Conservation (phyloP, 37 sponge, comb jelly and placozoan species). For the Spongilla lacustris region DNA sequence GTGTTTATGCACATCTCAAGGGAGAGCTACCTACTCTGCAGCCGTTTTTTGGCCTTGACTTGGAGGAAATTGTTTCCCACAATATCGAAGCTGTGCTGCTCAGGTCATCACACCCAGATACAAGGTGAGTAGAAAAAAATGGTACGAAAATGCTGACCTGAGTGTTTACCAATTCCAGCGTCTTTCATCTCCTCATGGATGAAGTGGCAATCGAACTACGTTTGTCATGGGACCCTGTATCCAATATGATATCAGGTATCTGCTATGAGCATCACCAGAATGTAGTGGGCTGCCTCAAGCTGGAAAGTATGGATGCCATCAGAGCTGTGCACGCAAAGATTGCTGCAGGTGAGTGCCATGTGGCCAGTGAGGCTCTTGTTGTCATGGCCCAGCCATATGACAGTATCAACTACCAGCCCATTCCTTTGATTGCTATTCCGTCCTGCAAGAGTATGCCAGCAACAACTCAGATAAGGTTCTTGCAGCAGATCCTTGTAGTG, state of each 20-base stretch:
- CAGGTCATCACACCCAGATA: too few species aligned
- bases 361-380: background rate
- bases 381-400: background rate
- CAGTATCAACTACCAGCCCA: background rate
- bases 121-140: too few species aligned
- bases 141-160: too few species aligned
- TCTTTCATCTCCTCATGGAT: background rate
- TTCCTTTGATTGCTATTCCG: background rate
- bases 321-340: background rate
- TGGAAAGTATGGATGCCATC: background rate
- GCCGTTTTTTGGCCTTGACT: too few species aligned
- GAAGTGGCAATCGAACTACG: background rate
- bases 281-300: background rate
- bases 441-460: background rate
- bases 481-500: background rate
- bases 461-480: background rate
- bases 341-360: background rate
- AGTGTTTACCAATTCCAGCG: too few species aligned
- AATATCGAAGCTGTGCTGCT: too few species aligned
- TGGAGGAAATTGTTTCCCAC: too few species aligned
- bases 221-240: background rate
- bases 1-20: background rate
- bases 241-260: background rate
- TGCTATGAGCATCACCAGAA: background rate
- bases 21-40: background rate